Conservation (phyloP, 2,113 vertebrate species). For the Sorex fumeus region DNA sequence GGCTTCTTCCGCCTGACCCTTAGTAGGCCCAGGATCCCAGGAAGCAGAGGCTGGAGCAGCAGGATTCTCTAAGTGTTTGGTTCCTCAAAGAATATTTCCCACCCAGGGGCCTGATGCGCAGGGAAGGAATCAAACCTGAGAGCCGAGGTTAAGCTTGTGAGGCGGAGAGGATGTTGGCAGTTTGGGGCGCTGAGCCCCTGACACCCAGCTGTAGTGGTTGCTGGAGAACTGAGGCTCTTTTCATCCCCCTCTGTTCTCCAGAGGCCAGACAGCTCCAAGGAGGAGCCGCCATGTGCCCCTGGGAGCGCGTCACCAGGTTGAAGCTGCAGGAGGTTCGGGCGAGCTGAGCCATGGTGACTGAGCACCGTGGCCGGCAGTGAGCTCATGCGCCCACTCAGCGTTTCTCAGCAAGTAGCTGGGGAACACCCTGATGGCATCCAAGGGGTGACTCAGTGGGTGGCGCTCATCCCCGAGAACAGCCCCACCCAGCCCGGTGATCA, state of each 20-base stretch:
- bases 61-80: not conserved
- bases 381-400: constrained; percentile 75
- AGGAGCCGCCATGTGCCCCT: not conserved
- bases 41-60: not conserved
- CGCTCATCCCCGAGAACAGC: constrained; percentile 35
- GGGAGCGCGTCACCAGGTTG: constrained; percentile 32
- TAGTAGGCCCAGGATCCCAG: not conserved
- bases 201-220: not conserved
- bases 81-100: not conserved
- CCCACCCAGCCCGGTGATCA: constrained; percentile 33
- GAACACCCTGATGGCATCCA: constrained; percentile 61
- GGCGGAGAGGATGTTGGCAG: not conserved
- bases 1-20: not conserved
- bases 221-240: constrained; percentile 26
- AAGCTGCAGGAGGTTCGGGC: not conserved
- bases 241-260: not conserved
- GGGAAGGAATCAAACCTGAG: not conserved
- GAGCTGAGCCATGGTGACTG: constrained; percentile 70
- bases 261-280: not conserved
- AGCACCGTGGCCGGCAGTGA: constrained; percentile 64
- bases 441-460: constrained; percentile 70
- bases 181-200: not conserved
- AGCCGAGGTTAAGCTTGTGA: not conserved
- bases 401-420: not conserved
- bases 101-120: not conserved